phyloP scores from a whole-genome alignment of 2,113 vertebrate genomes.

The Pitta sordida region DNA sequence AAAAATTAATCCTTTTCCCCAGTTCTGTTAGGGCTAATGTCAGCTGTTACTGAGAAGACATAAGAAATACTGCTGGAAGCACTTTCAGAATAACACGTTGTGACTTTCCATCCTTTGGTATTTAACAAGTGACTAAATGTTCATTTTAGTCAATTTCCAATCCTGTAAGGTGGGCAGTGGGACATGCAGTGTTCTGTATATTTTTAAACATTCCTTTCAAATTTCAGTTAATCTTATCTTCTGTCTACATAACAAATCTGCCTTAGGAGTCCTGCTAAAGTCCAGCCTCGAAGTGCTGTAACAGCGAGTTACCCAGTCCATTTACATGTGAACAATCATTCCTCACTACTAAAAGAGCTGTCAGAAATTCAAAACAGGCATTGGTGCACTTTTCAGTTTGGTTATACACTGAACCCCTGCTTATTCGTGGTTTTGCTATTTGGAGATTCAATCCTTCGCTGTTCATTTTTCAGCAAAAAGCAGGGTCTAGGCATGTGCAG shows the following conservation, averaged over 20 bases:
- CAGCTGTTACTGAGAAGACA: not conserved
- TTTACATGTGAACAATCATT: not conserved
- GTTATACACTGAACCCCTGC: no score
- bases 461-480: no score
- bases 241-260: not conserved
- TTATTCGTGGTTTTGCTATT: no score
- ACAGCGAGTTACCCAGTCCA: not conserved
- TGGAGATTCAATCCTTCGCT: no score
- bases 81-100: not conserved
- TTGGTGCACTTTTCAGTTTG: not conserved
- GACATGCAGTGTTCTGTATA: not conserved
- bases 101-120: not conserved
- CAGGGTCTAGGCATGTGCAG: no score
- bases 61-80: not conserved
- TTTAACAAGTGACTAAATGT: not conserved
- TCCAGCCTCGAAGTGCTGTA: not conserved
- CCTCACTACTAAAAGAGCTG: not conserved
- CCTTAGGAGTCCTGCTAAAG: not conserved
- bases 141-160: not conserved
- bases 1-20: constrained; percentile 21
- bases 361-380: not conserved
- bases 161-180: not conserved
- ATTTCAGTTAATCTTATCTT: not conserved
- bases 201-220: not conserved
- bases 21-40: not conserved